A percentile compares a stretch with the other conserved stretches of the same genome.
Conservation (phyloP, 2,113 vertebrate species). For the Dromaius novaehollandiae region DNA sequence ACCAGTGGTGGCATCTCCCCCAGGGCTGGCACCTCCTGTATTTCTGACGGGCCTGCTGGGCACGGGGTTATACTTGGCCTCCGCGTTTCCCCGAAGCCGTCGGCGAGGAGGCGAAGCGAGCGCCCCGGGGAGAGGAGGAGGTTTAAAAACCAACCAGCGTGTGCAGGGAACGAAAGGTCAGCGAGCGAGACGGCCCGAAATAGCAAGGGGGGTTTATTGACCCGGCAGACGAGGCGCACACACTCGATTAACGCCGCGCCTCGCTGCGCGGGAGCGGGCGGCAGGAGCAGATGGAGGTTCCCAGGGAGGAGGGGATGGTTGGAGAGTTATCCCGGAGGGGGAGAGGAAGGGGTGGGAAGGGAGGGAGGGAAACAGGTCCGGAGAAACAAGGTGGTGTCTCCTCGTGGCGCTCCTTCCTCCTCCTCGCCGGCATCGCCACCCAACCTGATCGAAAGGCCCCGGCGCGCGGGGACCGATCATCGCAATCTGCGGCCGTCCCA, state of each 20-base stretch:
- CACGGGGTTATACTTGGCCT: neutral
- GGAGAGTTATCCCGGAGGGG: neutral
- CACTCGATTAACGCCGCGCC: neutral
- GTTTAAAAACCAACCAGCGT: neutral
- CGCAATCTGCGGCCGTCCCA: neutral
- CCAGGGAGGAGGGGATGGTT: neutral
- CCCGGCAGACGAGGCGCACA: neutral
- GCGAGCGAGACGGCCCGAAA: neutral
- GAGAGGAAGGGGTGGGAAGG: neutral
- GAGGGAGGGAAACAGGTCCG: neutral
- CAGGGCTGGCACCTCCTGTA: neutral
- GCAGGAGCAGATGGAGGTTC: conserved; percentile 16
- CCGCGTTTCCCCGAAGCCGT: neutral
- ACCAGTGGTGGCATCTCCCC: fast-evolving
- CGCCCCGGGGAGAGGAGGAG: neutral
- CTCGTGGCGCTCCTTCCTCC: too few relatives aligned
- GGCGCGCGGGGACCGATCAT: neutral
- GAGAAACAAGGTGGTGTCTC: neutral
- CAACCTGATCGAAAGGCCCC: too few relatives aligned
- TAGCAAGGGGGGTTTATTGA: conserved; percentile 37
- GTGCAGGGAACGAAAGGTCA: conserved; percentile 18
- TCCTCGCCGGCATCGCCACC: too few relatives aligned
- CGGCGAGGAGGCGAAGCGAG: neutral
- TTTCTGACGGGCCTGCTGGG: too few relatives aligned
- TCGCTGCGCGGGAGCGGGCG: fast-evolving